Base-by-base conservation (phyloP, 2,888 invertebrate genomes). In the Drosophila pseudotalamancana region DNA sequence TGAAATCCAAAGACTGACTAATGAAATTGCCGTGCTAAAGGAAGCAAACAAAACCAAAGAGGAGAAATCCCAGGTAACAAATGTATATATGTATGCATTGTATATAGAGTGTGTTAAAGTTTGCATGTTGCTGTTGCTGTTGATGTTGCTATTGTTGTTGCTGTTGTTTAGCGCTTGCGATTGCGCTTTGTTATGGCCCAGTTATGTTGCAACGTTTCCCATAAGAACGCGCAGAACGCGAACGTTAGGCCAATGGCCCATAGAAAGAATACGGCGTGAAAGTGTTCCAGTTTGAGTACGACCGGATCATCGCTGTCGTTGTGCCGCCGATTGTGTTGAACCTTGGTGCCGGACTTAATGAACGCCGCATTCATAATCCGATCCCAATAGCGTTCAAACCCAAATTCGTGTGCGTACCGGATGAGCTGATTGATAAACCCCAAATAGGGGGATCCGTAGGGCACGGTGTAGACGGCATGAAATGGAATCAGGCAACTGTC, bases 61-160 rank as follows among this genome's bases (percentile, higher is more conserved):
- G 90, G 94, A 94, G 90, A 94, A 94, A 92, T 92, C 94, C 89
- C 94, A 94, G 93, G 95, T 94, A 88, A 90, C n/a, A 90, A 35
- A 14, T 21, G 37, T 11, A 11, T 35, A 40, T 23, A 29, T 19
- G 12, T 12, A 27, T 35, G 11, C 16, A 12, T 32, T 12, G 11
- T n/a, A 0, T 14, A 16, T 3, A 46, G 19, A 14, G 27, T 19
- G 9, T 16, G 8, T 19, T 29, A 27, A 6, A 27, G 8, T 27
- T 6, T 48, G 69, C n/a, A 62, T 6, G 3, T 25, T 43, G 43
- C 29, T n/a, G n/a, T n/a, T n/a, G n/a, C n/a, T n/a, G n/a, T n/a
- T 60, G 77, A 62, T 6, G 3, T 25, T 43, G 43, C 29, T n/a
- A n/a, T n/a, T n/a, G n/a, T n/a, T n/a, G n/a, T n/a, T 60, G 77